Percentiles rank a stretch among this genome's conserved stretches.
Conservation (phyloP, 2,888 invertebrate species). For the Mactromeris polynyma region DNA sequence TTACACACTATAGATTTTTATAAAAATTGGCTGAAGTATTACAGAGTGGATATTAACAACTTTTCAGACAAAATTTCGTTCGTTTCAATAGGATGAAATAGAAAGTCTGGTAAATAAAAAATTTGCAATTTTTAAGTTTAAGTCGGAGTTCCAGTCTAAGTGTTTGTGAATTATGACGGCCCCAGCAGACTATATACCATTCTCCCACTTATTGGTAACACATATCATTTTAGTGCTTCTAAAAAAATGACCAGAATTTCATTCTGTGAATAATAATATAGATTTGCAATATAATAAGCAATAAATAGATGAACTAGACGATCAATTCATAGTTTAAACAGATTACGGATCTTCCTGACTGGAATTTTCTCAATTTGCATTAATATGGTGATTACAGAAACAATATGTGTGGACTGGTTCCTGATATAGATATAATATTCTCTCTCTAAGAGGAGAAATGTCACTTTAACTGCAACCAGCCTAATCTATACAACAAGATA, state of each 20-base stretch:
- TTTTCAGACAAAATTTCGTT: too few relatives aligned
- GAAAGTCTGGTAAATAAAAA: too few relatives aligned
- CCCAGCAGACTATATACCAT: too few relatives aligned
- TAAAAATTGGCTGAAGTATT: too few relatives aligned
- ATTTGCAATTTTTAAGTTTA: too few relatives aligned
- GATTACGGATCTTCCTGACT: not conserved
- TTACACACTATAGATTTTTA: too few relatives aligned
- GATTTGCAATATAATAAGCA: not conserved
- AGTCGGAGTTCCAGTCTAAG: too few relatives aligned
- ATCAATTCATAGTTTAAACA: constrained; percentile 1
- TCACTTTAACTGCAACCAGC: not conserved
- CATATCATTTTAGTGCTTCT: not conserved
- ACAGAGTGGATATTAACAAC: too few relatives aligned
- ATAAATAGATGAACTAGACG: not conserved
- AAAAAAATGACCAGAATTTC: not conserved
- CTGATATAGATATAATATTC: not conserved
- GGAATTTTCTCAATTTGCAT: constrained; percentile 6
- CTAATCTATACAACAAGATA: not conserved
- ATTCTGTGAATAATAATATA: not conserved
- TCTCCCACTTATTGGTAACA: not conserved
- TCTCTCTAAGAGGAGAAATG: not conserved
- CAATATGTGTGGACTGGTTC: not conserved
- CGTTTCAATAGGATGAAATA: too few relatives aligned
- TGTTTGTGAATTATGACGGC: too few relatives aligned
- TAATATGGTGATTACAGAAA: not conserved